phyloP scores from a whole-genome alignment of 2,888 invertebrate species.

The Caenorhabditis angaria region DNA sequence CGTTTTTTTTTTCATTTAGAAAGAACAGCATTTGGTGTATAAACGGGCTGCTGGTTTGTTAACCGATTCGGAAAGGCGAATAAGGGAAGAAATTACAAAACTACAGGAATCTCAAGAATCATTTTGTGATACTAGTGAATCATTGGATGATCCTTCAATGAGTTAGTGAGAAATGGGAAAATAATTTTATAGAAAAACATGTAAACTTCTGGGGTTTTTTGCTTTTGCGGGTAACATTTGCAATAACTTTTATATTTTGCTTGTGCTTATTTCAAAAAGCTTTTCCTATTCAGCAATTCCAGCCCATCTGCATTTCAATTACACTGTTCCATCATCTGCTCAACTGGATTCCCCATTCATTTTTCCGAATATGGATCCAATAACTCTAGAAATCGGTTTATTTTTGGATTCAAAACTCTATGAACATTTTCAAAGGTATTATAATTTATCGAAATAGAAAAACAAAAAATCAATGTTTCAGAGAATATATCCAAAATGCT shows the following conservation, averaged over 20 bases:
- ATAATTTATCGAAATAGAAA: too few relatives aligned
- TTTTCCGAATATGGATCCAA: constrained; percentile 71
- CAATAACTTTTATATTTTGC: constrained; percentile 6
- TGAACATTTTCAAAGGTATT: constrained; percentile 66
- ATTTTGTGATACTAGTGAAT: constrained; percentile 70
- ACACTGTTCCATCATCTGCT: constrained; percentile 68
- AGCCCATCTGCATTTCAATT: constrained; percentile 62
- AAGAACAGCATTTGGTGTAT: constrained; percentile 66
- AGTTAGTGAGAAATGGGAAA: too few relatives aligned
- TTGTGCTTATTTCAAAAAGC: constrained; percentile 14
- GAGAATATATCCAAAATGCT: constrained; percentile 64
- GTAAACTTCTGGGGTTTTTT: background rate
- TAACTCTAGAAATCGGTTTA: constrained; percentile 70
- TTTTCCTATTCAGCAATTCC: constrained; percentile 47
- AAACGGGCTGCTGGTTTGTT: constrained; percentile 64
- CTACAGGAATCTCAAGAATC: constrained; percentile 57
- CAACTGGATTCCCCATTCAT: constrained; percentile 69
- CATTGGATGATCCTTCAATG: constrained; percentile 55
- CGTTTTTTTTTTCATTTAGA: constrained; percentile 39
- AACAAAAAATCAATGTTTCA: constrained; percentile 11
- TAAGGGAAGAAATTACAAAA: constrained; percentile 52
- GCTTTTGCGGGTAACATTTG: constrained; percentile 9
- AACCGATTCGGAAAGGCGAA: constrained; percentile 46
- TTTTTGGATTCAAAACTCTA: constrained; percentile 70
- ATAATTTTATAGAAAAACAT: background rate